Evolutionary conservation across 2,888 invertebrate species (phyloP).

Genomic region (Ptilodon capucinus): DNA sequence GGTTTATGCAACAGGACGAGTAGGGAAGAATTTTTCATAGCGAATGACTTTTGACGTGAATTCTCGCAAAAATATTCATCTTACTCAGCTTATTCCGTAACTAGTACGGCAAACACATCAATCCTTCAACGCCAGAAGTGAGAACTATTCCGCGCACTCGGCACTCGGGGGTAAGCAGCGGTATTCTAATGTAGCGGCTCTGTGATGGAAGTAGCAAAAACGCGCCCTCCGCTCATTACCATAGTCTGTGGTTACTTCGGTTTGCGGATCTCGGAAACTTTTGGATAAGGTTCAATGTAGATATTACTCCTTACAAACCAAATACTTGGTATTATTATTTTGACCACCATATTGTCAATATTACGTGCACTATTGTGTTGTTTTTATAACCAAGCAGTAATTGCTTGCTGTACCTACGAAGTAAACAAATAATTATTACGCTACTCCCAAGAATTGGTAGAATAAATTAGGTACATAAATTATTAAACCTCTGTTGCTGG

Average conservation of each 20-base stretch:
- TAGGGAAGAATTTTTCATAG: no score
- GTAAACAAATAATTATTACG: no score
- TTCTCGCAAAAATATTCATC: not conserved
- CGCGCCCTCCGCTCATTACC: constrained; percentile 58
- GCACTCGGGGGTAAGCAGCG: constrained; percentile 39
- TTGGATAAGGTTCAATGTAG: constrained; percentile 17
- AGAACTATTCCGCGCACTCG: constrained; percentile 40
- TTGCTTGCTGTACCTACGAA: no score
- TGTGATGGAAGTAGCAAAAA: constrained; percentile 61
- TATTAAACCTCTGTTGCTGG: no score
- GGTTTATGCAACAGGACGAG: no score
- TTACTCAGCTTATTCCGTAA: not conserved
- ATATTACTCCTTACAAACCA: not conserved
- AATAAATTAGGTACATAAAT: no score
- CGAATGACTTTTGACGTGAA: no score
- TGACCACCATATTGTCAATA: no score
- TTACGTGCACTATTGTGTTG: no score
- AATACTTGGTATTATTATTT: no score
- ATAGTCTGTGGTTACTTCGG: constrained; percentile 53
- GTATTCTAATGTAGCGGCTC: constrained; percentile 59
- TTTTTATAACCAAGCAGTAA: no score
- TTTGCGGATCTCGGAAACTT: constrained; percentile 35
- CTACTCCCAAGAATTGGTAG: no score
- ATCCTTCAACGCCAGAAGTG: constrained; percentile 33
- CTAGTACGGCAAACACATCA: constrained; percentile 19